Evolutionary conservation across 1,140 invertebrate genomes (phyloP), one percentile per base, ranked within the genome.

Genomic region (Gonatopus flavifemur): DNA sequence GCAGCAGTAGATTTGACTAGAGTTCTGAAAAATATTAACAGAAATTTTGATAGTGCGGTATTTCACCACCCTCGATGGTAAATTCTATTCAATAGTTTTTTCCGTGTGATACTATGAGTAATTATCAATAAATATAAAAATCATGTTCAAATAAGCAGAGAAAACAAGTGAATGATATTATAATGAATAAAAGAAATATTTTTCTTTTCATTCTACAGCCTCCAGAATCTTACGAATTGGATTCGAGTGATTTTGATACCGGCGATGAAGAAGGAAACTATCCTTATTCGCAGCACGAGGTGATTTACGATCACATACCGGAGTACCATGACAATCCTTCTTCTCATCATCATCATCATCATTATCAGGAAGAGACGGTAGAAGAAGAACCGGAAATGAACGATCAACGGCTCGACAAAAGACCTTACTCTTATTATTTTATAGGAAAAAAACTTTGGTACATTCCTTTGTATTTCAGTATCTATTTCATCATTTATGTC

Each of bases 401-500:
- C 21, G 83, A 86, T 66, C 81, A 81, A 40, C 80, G 87, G 58
- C 81, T 88, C 32, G 87, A 84, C 44, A 89, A 88, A 51, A 77
- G 82, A 51, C 79, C 82, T 3, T 91, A 88, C 77, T 89, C 87
- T 64, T 91, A 91, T 69, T 91, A 90, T 65, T 90, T 87, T 62
- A 81, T 91, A 55, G 88, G 88, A 0, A 84, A 87, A 49, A 90
- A 91, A 62, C 76, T 91, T 2, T 92, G 89, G 84, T 92, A 91
- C 60, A 78, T 91, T 33, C 89, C 89, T 0, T 65, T 92, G 10
- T 91, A 91, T 66, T 91, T 91, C 63, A 90, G 88, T 49, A 85
- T 90, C n/a, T 92, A 88, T 59, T 91, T 91, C 61, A 86, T 89
- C 48, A 81, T 90, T 48, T 92, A 91, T 57, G 85, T 92, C 2